These are phyloP conservation scores for Oceanodroma leucorhoa DNA, from an alignment of 2,797 vertebrate species.

Conservation along the genomic window DNA sequence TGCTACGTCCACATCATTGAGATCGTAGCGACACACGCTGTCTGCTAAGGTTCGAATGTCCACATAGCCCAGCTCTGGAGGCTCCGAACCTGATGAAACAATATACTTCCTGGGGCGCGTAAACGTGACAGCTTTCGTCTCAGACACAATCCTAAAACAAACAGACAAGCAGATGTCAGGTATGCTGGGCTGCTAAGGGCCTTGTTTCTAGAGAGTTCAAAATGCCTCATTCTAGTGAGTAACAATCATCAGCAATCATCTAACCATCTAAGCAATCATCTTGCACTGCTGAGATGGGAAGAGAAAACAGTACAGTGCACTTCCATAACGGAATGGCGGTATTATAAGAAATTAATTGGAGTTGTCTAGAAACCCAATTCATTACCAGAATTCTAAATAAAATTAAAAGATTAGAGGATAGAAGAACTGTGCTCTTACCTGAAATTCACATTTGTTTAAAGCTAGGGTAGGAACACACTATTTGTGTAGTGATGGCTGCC, in stretches of 20 bases:
- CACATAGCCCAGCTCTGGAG: constrained; percentile 86
- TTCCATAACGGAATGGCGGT: rapidly evolving
- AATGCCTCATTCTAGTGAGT: neutral
- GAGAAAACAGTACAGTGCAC: neutral
- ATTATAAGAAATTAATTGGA: neutral
- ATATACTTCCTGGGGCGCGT: constrained; percentile 90
- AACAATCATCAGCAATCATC: neutral
- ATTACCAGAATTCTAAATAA: neutral
- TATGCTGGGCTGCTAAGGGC: neutral
- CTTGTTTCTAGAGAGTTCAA: neutral
- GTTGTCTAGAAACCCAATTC: neutral
- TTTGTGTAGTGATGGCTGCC: neutral
- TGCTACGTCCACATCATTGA: constrained; percentile 87
- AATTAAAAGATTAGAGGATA: neutral
- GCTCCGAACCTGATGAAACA: constrained; percentile 83
- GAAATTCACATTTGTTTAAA: neutral
- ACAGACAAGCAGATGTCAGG: neutral
- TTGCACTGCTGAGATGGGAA: neutral
- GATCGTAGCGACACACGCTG: constrained; percentile 89
- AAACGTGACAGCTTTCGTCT: constrained; percentile 87
- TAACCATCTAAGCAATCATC: neutral
- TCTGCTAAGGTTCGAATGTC: constrained; percentile 90
- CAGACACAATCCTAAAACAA: constrained; percentile 77
- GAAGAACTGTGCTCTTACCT: neutral
- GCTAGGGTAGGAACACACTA: neutral